Conservation (phyloP, 1,140 invertebrate species). For the Melipona quadrifasciata region DNA sequence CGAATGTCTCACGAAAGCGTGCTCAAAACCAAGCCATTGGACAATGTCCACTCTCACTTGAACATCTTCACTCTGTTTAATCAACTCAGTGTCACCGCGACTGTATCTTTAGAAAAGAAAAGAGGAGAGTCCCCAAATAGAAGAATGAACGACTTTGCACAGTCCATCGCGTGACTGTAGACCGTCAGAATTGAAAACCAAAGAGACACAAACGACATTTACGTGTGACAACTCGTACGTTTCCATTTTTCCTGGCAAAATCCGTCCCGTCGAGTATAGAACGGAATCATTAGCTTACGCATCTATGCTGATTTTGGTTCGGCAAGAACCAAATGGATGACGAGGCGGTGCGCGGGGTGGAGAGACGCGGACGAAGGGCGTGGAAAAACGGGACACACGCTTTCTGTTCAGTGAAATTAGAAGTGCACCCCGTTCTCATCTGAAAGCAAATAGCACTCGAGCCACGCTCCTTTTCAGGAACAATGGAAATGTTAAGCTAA, state of each 20-base stretch:
- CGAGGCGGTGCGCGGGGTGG: background rate
- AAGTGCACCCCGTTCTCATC: constrained; percentile 65
- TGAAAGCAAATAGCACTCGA: constrained; percentile 71
- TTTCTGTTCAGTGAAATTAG: constrained; percentile 65
- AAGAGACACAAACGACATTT: constrained; percentile 15
- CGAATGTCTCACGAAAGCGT: background rate
- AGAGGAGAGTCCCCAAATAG: background rate
- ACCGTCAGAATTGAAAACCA: background rate
- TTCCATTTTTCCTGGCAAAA: background rate
- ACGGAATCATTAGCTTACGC: constrained; percentile 1
- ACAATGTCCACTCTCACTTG: background rate
- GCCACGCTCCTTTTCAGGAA: constrained; percentile 68
- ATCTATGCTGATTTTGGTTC: constrained; percentile 8
- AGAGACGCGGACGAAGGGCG: background rate
- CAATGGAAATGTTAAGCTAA: constrained; percentile 71
- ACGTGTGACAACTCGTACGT: background rate
- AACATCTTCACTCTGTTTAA: constrained; percentile 26
- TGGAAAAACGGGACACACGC: constrained; percentile 35
- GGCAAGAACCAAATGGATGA: background rate
- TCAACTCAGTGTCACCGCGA: background rate
- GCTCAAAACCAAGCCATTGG: background rate
- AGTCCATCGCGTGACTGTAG: background rate
- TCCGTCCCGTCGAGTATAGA: background rate
- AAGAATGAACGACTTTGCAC: background rate
- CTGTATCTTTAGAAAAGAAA: background rate